Evolutionary conservation across 2,888 invertebrate genomes (phyloP), one percentile per base, ranked within the genome.

Genomic region (Alviniconcha strummeri): DNA sequence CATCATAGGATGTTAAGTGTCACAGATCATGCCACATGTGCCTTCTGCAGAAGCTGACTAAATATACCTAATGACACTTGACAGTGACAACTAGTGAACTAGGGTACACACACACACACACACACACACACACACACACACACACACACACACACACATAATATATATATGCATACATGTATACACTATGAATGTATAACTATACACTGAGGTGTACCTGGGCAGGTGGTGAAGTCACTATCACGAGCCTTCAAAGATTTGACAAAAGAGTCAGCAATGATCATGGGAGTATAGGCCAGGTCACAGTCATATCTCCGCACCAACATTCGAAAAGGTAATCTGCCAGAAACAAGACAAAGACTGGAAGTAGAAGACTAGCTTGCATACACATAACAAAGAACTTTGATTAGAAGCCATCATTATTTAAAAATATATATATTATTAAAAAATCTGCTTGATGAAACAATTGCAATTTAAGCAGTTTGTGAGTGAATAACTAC

Each of bases 211-310:
- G 15, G 11, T 71, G 60, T 60, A 93, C 93, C 92, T 87, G 85
- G 85, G 89, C 93, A 93, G 36, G 94, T 94, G 5, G 94, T 92
- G 83, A 95, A 94, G 82, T 95, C 95, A 88, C 89, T 92, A 84
- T 93, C 92, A 86, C 99, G 95, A 17, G 98, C 98, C 94, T 97
- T 97, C 83, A 96, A 94, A 87, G 98, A 98, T 91, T 96, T 96
- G 82, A 97, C 96, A 94, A 99, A 99, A 1, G 98, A 98, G 93
- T 98, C 97, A 0, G 99, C 97, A 87, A 99, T 95, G 89, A 99
- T 98, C 99, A 99, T 99, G 0, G 99, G 99, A 0, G 98, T 97
- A 92, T 97, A 99, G 89, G 97, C 96, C 84, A 99, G 93, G 93
- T 99, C 97, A 87, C 97, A 97, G 77, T 96, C 96, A 94, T 98